Conservation (phyloP, 2,797 vertebrate genomes). For the Clamator glandarius region DNA sequence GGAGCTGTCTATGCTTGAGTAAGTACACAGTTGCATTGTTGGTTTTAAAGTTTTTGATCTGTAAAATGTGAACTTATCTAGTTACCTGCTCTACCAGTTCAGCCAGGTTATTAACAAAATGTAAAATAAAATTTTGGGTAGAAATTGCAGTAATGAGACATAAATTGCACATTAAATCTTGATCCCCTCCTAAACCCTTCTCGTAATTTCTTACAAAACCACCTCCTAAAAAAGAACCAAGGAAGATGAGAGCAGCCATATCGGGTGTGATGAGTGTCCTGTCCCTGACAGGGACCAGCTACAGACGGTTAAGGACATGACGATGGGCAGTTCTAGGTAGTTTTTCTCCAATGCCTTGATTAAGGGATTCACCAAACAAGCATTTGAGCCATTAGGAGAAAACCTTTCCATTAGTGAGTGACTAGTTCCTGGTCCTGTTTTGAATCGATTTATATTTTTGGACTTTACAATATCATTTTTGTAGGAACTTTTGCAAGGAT, state of each 20-base stretch:
- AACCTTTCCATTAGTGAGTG: fast-evolving
- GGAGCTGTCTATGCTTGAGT: not conserved
- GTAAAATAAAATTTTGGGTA: not conserved
- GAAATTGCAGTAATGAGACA: not conserved
- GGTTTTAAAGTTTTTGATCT: constrained; percentile 43
- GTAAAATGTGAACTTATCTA: constrained; percentile 33
- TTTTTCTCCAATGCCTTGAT: not conserved
- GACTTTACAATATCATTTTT: not conserved
- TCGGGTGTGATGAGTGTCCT: not conserved
- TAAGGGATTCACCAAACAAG: not conserved
- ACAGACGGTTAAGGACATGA: not conserved
- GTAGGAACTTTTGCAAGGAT: not conserved
- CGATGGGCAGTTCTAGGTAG: not conserved
- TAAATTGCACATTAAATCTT: not conserved
- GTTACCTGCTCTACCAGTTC: constrained; percentile 33
- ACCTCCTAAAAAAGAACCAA: not conserved
- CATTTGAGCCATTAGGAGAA: not conserved
- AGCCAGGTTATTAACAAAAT: constrained; percentile 36
- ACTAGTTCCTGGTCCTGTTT: not conserved
- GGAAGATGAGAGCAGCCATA: not conserved
- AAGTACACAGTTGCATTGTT: not conserved
- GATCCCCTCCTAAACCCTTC: fast-evolving
- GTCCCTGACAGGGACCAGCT: not conserved
- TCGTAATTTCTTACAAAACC: not conserved
- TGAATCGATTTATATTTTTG: not conserved